A percentile compares a stretch with the other conserved stretches of the same genome.
Conservation (phyloP, 2,888 invertebrate species). For the Orchesella flavescens region DNA sequence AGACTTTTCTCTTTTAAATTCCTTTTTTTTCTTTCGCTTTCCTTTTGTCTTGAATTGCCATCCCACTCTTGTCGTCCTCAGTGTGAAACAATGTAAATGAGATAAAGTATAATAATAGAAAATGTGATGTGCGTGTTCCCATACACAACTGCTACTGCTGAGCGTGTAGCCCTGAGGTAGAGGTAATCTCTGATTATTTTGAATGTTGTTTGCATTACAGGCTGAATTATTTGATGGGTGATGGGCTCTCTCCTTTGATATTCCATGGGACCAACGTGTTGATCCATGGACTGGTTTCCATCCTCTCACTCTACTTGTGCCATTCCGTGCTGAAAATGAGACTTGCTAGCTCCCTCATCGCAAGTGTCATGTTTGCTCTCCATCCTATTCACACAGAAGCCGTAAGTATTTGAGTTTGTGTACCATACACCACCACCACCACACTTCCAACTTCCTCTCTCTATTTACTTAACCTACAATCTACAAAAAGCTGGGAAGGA, state of each 20-base stretch:
- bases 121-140: too few species aligned
- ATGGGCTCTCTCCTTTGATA: conserved; percentile 82
- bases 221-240: conserved; percentile 80
- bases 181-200: too few species aligned
- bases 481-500: too few species aligned
- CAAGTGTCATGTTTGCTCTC: conserved; percentile 85
- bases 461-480: too few species aligned
- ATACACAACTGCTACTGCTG: too few species aligned
- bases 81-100: too few species aligned
- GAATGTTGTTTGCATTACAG: conserved; percentile 75
- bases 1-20: too few species aligned
- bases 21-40: background rate
- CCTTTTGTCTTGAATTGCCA: background rate
- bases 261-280: conserved; percentile 87
- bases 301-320: conserved; percentile 82
- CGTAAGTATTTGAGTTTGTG: conserved; percentile 78
- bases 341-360: conserved; percentile 81
- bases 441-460: too few species aligned
- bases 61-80: too few species aligned
- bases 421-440: background rate
- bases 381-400: conserved; percentile 94
- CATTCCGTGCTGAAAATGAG: conserved; percentile 80
- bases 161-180: too few species aligned
- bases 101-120: too few species aligned
- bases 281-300: conserved; percentile 84